Evolutionary conservation across 2,113 vertebrate species (phyloP), one percentile per base, ranked within the genome.

Genomic region (Axis porcinus): DNA sequence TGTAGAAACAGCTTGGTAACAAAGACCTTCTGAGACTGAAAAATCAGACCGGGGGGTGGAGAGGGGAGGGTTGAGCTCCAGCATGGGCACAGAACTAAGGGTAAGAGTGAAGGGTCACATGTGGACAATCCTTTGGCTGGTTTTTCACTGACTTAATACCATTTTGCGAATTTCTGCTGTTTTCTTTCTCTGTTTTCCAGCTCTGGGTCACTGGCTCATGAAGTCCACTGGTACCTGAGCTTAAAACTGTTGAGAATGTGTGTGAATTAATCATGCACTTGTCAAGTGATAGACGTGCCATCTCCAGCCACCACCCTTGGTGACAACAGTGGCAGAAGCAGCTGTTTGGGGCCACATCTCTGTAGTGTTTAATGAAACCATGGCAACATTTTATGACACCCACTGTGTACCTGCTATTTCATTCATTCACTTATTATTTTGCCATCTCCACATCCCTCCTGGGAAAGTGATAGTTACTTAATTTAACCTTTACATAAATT

Each of bases 61-160:
- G 1, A 15, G 47, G 1, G 3, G 7, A 40, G 50, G 3, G 1
- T 7, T 3, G 11, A 54, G 23, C n/a, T 50, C 25, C 45, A n/a
- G 30, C 54, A 7, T 50, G 30, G 45, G 74, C 25, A 60, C 7
- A 50, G 60, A 82, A 62, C 55, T 40, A 74, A 70, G 54, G 36
- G 15, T 43, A 83, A 91, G 25, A 17, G 1, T 25, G 12, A 43
- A 57, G 8, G 40, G 57, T 78, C 62, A 1, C 7, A 19, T 87
- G n/a, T 19, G 15, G 55, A n/a, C 27, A 25, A 33, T 6, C 23
- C 16, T 57, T 33, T 21, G 14, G 14, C 54, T 60, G 21, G 30
- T 33, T 86, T 83, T 55, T 13, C 55, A 19, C n/a, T 10, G 11
- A n/a, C 19, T 52, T 58, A 14, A 52, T 33, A 10, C 36, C 17